These are phyloP conservation scores for Alethe diademata DNA, from an alignment of 2,113 vertebrate species.

Conservation along the genomic window DNA sequence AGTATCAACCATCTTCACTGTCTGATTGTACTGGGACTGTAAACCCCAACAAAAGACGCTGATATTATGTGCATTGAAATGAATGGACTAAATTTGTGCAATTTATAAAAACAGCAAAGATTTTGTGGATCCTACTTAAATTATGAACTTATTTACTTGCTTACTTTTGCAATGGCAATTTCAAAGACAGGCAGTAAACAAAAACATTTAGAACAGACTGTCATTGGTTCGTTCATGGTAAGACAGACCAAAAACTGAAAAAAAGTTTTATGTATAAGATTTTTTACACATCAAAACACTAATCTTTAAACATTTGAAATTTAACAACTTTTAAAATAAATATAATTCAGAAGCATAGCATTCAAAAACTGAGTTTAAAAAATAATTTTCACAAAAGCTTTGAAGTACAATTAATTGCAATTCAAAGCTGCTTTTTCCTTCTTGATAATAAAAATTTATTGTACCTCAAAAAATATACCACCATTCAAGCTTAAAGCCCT, in stretches of 20 bases:
- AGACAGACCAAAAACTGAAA: neutral
- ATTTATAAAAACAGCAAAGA: neutral
- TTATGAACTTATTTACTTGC: neutral
- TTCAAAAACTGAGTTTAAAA: neutral
- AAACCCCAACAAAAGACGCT: neutral
- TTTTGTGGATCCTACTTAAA: neutral
- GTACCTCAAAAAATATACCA: neutral
- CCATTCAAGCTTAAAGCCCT: neutral
- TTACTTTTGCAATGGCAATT: neutral
- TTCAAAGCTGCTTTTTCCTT: neutral
- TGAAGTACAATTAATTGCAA: neutral
- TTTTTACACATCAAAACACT: neutral
- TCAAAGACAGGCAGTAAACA: neutral
- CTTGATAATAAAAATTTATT: neutral
- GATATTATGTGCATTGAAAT: neutral
- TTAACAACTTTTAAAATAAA: neutral
- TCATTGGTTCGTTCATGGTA: neutral
- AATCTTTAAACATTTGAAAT: neutral
- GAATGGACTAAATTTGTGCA: neutral
- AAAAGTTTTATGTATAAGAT: neutral
- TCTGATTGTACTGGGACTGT: neutral
- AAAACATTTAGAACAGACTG: neutral
- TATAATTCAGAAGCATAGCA: neutral
- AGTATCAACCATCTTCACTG: neutral
- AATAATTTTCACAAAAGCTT: neutral